These are phyloP conservation scores for Acanthochromis polyacanthus DNA, from an alignment of 2,113 vertebrate species.

Conservation along the genomic window DNA sequence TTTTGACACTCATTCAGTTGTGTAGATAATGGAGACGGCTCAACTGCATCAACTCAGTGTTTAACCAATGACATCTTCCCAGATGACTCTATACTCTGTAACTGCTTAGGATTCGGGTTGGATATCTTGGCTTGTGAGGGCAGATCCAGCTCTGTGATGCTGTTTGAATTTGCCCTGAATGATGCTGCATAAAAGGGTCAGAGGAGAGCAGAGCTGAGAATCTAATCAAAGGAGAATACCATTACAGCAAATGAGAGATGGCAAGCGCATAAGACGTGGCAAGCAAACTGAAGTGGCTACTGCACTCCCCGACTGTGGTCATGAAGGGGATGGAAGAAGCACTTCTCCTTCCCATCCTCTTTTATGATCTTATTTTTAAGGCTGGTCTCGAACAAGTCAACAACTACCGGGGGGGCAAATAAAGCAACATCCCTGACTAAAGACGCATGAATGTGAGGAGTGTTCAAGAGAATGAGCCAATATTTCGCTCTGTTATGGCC, in stretches of 20 bases:
- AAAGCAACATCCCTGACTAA: slow-evolving; percentile 1
- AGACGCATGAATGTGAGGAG: background rate
- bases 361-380: slow-evolving; percentile 44
- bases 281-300: slow-evolving; percentile 53
- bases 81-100: background rate
- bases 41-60: slow-evolving; percentile 6
- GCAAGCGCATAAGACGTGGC: slow-evolving; percentile 52
- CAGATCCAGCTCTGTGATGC: slow-evolving; percentile 48
- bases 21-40: slow-evolving; percentile 9
- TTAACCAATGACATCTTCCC: slow-evolving; percentile 21
- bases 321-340: slow-evolving; percentile 56
- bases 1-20: background rate
- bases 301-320: slow-evolving; percentile 41
- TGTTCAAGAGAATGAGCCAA: background rate
- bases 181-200: slow-evolving; percentile 66
- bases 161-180: slow-evolving; percentile 47
- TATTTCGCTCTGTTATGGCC: background rate
- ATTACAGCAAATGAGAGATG: slow-evolving; percentile 76
- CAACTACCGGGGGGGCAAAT: slow-evolving; percentile 13
- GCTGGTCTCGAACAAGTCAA: slow-evolving; percentile 33
- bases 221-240: slow-evolving; percentile 76
- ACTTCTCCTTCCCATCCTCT: slow-evolving; percentile 47
- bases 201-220: slow-evolving; percentile 59
- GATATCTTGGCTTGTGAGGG: slow-evolving; percentile 13
- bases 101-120: slow-evolving; percentile 13